Evolutionary conservation across 92 coral and sea anemone genomes (phyloP).

Genomic region (Epizoanthus stellaris): DNA sequence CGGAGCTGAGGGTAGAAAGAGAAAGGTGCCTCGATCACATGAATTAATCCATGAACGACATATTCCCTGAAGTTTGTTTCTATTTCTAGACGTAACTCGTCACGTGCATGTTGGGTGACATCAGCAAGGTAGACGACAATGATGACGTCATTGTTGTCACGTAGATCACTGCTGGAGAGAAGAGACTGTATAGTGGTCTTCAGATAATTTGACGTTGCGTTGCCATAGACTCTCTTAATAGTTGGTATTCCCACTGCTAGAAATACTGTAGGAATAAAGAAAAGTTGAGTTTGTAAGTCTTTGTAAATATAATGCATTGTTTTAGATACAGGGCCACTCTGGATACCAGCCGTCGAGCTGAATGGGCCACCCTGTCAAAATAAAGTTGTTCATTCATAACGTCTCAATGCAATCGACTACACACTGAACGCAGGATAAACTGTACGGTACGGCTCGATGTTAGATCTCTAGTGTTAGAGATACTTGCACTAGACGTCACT

Average conservation of each 20-base stretch:
- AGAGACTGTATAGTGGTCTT: slow-evolving; percentile 66
- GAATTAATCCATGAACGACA: slow-evolving; percentile 69
- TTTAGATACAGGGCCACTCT: too few relatives aligned
- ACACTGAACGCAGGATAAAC: too few relatives aligned
- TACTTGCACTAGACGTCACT: too few relatives aligned
- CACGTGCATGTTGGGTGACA: slow-evolving; percentile 61
- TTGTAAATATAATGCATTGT: too few relatives aligned
- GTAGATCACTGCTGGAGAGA: slow-evolving; percentile 42
- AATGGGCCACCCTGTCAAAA: too few relatives aligned
- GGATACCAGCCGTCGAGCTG: too few relatives aligned
- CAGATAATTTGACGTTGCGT: slow-evolving; percentile 67
- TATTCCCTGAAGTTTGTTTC: slow-evolving; percentile 56
- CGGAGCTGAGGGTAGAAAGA: slow-evolving; percentile 77
- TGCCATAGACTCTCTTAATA: slow-evolving; percentile 62
- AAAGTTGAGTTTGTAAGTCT: not conserved
- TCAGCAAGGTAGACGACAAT: slow-evolving; percentile 90
- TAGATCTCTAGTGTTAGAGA: too few relatives aligned
- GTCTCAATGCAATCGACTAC: too few relatives aligned
- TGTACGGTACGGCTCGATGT: too few relatives aligned
- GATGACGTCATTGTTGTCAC: slow-evolving; percentile 48
- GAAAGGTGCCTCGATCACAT: slow-evolving; percentile 81
- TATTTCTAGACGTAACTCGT: slow-evolving; percentile 38
- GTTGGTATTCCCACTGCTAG: slow-evolving; percentile 91
- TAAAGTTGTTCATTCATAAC: too few relatives aligned
- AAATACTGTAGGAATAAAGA: slow-evolving; percentile 60